Evolutionary conservation across 1,140 invertebrate species (phyloP), one percentile per base, ranked within the genome.

Genomic region (Dendrolimus kikuchii): DNA sequence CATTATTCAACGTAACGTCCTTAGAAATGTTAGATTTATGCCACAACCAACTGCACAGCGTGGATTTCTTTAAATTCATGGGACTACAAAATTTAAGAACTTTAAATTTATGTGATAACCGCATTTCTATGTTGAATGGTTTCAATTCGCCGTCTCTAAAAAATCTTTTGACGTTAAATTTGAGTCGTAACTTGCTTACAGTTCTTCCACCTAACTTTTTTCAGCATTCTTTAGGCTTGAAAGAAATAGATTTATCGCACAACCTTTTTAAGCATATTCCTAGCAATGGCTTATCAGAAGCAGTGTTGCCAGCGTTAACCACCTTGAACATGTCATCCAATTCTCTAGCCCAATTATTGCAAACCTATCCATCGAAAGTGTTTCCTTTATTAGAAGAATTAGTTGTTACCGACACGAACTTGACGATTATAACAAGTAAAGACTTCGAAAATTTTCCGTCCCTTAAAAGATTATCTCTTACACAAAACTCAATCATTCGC

Each of bases 401-500:
- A 6, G 92, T 94, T 68, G 93, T 96, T 52, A 93, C 91, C 46
- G 89, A 91, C 23, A 96, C 95, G 1, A 97, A 97, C 75, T 85
- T 97, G 7, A 94, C 91, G 2, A 92, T 96, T 49, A 89, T 98
- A 5, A 95, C 95, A 0, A 95, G 94, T 45, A 94, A 93, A 68
- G 96, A 97, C 66, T 96, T 98, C 69, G 92, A 95, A 68, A 91
- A 93, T n/a, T 96, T 96, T 66, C 93, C 94, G 4, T 90, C 91
- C 0, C 84, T 98, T 6, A 89, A 93, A 62, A 92, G 92, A 65
- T 87, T 97, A 9, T 92, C 92, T 60, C 77, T 98, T 41, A 88
- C 89, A 2, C 88, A 91, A 59, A 97, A 97, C 76, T 89, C 91
- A 58, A 94, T 98, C 38, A 91, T 91, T 5, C 89, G 93, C 57